Conservation (phyloP, 2,113 vertebrate species). For the Brachyhypopomus occidentalis region DNA sequence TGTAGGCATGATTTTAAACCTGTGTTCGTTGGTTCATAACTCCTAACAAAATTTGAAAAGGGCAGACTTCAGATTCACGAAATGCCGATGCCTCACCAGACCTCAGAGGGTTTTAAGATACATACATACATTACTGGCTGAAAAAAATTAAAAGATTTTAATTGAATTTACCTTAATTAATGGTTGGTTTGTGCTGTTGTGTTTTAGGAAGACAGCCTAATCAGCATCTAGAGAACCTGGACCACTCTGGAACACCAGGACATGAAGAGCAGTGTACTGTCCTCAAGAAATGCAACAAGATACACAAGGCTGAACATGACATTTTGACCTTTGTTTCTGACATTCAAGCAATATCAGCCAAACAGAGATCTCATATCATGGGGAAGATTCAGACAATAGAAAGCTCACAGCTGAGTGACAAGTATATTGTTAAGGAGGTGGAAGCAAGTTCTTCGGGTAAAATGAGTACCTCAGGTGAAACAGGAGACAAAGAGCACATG, state of each 20-base stretch:
- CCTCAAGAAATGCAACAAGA: conserved; percentile 72
- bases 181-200: conserved; percentile 41
- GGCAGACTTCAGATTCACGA: too few species aligned
- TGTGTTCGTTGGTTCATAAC: too few species aligned
- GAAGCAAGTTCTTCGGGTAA: conserved; percentile 17
- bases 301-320: conserved; percentile 68
- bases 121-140: too few species aligned
- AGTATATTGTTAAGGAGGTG: conserved; percentile 55
- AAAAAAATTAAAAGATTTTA: too few species aligned
- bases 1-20: too few species aligned
- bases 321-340: conserved; percentile 51
- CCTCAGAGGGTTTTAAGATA: too few species aligned
- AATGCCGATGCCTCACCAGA: too few species aligned
- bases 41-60: too few species aligned
- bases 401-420: conserved; percentile 50
- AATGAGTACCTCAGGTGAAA: conserved; percentile 34
- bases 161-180: background rate
- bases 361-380: conserved; percentile 62
- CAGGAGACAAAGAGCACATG: conserved; percentile 51
- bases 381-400: conserved; percentile 51
- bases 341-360: conserved; percentile 60
- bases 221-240: conserved; percentile 68
- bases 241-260: conserved; percentile 55
- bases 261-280: conserved; percentile 85
- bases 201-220: conserved; percentile 70